phyloP scores from a whole-genome alignment of 2,888 invertebrate genomes.

The Tiphia femorata region DNA sequence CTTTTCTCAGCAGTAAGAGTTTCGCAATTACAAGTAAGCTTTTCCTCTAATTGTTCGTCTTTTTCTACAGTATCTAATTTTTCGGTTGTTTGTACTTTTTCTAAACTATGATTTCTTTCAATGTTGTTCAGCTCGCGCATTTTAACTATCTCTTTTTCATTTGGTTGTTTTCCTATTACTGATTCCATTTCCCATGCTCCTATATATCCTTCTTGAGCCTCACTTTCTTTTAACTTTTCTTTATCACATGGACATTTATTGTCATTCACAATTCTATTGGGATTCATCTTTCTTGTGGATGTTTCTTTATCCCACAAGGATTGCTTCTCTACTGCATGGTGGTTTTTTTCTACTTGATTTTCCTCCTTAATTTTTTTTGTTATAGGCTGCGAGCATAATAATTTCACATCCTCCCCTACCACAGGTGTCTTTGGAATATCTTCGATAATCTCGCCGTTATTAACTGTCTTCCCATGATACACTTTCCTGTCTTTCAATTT shows the following conservation, averaged over 20 bases:
- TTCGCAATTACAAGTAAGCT: background rate
- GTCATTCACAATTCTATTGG: background rate
- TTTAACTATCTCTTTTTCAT: constrained; percentile 23
- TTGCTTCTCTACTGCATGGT: constrained; percentile 18
- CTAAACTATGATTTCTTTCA: constrained; percentile 5
- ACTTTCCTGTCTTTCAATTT: constrained; percentile 22
- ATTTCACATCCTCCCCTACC: constrained; percentile 8
- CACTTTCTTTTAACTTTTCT: constrained; percentile 14
- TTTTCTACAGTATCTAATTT: constrained; percentile 28
- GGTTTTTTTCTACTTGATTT: constrained; percentile 4
- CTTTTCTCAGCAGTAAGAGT: background rate
- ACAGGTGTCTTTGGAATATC: constrained; percentile 25
- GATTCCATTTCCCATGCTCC: constrained; percentile 52
- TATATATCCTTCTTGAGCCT: constrained; percentile 31
- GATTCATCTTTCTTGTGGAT: constrained; percentile 7
- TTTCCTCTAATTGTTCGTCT: constrained; percentile 20
- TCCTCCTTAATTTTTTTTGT: constrained; percentile 39
- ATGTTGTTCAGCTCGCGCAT: constrained; percentile 10
- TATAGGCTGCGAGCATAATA: constrained; percentile 10
- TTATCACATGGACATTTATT: constrained; percentile 15
- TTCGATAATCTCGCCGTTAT: constrained; percentile 17
- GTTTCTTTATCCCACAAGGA: constrained; percentile 18
- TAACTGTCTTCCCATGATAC: constrained; percentile 13
- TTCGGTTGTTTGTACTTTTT: constrained; percentile 8
- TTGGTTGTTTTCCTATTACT: constrained; percentile 34